Evolutionary conservation across 2,888 invertebrate genomes (phyloP).

Genomic region (Polymixis lichenea): DNA sequence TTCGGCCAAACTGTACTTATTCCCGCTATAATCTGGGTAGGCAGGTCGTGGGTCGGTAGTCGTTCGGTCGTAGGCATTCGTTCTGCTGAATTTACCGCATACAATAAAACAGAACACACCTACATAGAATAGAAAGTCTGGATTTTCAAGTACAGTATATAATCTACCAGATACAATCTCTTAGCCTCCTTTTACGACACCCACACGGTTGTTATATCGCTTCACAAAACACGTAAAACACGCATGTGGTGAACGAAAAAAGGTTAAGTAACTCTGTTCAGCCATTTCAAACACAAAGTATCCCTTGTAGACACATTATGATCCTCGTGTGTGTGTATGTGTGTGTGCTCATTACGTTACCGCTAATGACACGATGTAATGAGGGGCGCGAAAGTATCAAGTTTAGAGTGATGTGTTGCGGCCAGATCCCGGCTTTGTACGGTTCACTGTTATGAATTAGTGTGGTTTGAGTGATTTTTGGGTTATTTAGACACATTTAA

Average conservation of each 20-base stretch:
- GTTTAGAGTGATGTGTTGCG: conserved; percentile 61
- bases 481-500: conserved; percentile 9
- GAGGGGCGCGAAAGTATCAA: conserved; percentile 62
- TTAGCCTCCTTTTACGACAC: conserved; percentile 39
- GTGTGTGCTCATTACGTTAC: conserved; percentile 56
- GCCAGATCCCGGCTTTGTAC: conserved; percentile 36
- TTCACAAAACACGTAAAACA: conserved; percentile 38
- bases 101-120: neutral
- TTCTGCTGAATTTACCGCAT: neutral
- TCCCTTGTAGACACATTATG: conserved; percentile 60
- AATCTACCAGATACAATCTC: conserved; percentile 19
- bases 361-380: conserved; percentile 65
- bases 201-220: conserved; percentile 1
- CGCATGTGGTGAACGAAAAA: conserved; percentile 32
- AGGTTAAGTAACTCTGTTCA: conserved; percentile 47
- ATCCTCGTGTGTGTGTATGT: conserved; percentile 19
- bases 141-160: conserved; percentile 4
- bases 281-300: conserved; percentile 54
- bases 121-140: neutral
- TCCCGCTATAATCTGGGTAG: neutral
- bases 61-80: neutral
- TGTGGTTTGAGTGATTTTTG: conserved; percentile 42
- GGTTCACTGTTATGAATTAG: conserved; percentile 53
- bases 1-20: too few relatives aligned
- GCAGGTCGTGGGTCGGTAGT: too few relatives aligned